Evolutionary conservation across 1,140 invertebrate species (phyloP), one percentile per base, ranked within the genome.

Genomic region (Brachionus calyciflorus): DNA sequence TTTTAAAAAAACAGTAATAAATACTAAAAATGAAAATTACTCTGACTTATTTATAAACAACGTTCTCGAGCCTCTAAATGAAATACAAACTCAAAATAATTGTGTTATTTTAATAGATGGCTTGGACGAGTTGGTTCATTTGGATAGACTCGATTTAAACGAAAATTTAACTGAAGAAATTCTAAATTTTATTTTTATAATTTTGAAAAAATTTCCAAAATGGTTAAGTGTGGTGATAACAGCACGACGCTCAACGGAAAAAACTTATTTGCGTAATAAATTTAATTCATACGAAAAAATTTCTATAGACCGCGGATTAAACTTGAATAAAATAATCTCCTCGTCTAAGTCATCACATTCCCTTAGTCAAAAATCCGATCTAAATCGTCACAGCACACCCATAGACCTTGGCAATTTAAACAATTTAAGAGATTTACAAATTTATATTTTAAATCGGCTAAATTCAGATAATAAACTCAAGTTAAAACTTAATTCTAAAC

Each of bases 351-450:
- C 44, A 46, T 14, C 44, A 46, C 44, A 46, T 14, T 46, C 44
- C 9, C 14, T 46, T 7, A 7, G 2, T 7, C 9, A 46, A 46
- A 46, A 46, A 3, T 7, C 44, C 5, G 14, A 46, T 46, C 14
- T 14, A 46, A 46, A 46, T 46, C 44, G 44, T 14, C n/a, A 7
- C 3, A 14, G 9, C 14, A 46, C 44, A 3, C 44, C 44, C 9
- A 14, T 10, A 7, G 9, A 17, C 14, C 3, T 46, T 5, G 44
- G n/a, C 5, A 46, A 46, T 46, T 46, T 46, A 46, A 46, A 46
- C 19, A 57, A 57, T 28, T 33, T 57, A 33, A 57, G 17, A 57
- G 53, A 57, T 28, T 12, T 57, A 33, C 53, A 57, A 57, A 24
- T 28, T 33, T 57, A 28, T 33, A 57, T 57, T 33, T 14, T 57